Base-by-base conservation (phyloP, 2,888 invertebrate genomes). In the Andrena camellia region DNA sequence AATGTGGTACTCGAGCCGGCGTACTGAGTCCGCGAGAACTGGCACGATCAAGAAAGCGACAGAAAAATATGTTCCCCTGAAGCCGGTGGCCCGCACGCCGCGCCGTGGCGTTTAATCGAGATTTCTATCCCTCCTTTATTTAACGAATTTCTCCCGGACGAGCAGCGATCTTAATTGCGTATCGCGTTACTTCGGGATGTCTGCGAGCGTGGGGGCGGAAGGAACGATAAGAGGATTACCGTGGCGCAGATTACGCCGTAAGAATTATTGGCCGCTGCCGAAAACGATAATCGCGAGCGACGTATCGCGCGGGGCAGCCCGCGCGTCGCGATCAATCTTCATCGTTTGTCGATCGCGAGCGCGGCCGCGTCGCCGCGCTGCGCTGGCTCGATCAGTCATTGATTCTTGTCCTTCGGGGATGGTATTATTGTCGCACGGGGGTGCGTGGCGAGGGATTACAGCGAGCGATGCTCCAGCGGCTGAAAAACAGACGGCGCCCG, bases 311-410 rank as follows among this genome's bases (percentile, higher is more conserved):
- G 20, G 20, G 31, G 20, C 31, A 17, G 13, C n/a, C 33, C 10
- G 13, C 48, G 59, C 70, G 63, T 64, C 31, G 73, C 83, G 85
- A 91, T 90, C 89, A 88, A 91, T 91, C 90, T 90, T 90, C 90
- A 90, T 91, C 88, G 87, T 83, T 88, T 80, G 81, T 54, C 81
- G 84, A 85, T 85, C 78, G 60, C 66, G 52, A 42, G 48, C 33
- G 60, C 66, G 52, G 42, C 31, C 26, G 64, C 52, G 69, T 57
- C 57, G 60, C 60, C 57, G n/a, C 23, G 57, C 54, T 5, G 17
- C 17, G 48, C 59, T 82, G 69, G 78, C 79, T 63, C 83, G 85
- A 88, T 88, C 83, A 83, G 79, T 81, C 84, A 86, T 83, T 84
- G 88, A 86, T 83, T 84, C 76, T 73, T 75, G 75, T 79, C 84